A percentile compares a stretch with the other conserved stretches of the same genome.
Conservation (phyloP, 2,888 invertebrate genomes). For the Nephrotoma flavescens region DNA sequence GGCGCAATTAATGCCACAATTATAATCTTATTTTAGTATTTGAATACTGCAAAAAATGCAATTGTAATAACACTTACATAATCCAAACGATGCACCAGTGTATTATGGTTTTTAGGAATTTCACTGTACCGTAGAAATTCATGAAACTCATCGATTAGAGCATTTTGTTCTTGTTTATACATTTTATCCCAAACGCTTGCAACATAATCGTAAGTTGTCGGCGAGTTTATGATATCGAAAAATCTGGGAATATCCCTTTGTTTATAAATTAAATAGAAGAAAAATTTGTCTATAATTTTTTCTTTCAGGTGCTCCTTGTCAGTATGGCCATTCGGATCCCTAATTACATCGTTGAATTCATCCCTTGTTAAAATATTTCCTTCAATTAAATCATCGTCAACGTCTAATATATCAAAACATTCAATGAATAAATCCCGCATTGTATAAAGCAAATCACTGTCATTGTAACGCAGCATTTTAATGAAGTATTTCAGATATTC, state of each 20-base stretch:
- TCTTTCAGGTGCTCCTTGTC: not conserved
- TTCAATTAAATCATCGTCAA: not conserved
- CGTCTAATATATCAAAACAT: not conserved
- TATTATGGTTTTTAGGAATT: conserved; percentile 24
- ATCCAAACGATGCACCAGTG: conserved; percentile 24
- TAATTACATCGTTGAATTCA: not conserved
- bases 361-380: not conserved
- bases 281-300: not conserved
- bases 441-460: not conserved
- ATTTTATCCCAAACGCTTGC: not conserved
- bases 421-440: not conserved
- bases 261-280: not conserved
- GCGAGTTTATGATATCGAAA: not conserved
- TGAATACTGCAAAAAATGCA: too few relatives aligned
- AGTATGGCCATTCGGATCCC: too few relatives aligned
- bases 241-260: not conserved
- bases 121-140: conserved; percentile 13
- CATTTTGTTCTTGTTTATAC: not conserved
- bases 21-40: too few relatives aligned
- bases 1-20: too few relatives aligned
- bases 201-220: not conserved
- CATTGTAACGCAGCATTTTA: not conserved
- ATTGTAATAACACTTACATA: conserved; percentile 17
- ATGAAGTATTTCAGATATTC: not conserved
- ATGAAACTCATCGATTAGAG: not conserved